Base-by-base conservation (phyloP, 92 coral and sea anemone genomes). In the Umimayanthus kanabou region DNA sequence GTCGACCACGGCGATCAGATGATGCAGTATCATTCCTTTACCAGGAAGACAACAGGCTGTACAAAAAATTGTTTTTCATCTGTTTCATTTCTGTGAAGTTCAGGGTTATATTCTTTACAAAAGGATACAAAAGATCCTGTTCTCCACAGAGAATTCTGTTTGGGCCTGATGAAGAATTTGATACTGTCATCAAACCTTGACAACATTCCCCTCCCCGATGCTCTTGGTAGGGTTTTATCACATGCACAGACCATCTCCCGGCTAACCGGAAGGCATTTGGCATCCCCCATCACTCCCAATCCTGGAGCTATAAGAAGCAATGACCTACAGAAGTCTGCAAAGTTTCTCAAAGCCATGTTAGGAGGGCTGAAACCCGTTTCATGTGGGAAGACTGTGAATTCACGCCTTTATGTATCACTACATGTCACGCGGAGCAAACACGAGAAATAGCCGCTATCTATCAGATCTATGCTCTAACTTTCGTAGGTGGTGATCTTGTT, bases 1-100 rank as follows among this genome's bases (percentile, higher is more conserved):
- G 81, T 89, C 4, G 92, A 91, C 73, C 47, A 79, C 11, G 88
- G 91, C 3, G 86, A 88, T 65, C 90, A 91, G 85, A 78, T 89
- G 70, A 23, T 84, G 79, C 89, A 89, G 65, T 73, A 33, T 4
- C 80, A 76, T 73, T 33, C 81, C 53, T 80, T 81, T 25, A 76
- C 81, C 18, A 74, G 88, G 39, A 87, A 90, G 50, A 74, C 80
- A 29, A 39, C 15, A 89, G 79, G 40, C 84, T 69, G 76, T 84
- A 84, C 55, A n/a, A 75, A 83, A 82, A 89, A 90, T 33, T 86
- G 30, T 83, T 88, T 67, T 72, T 82, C 85, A 90, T 49, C 39
- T 90, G 0, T 70, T 90, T 23, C 90, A 82, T 85, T 85, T 90
- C 14, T 87, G 87, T 43, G 88, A 74, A 42, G 88, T 89, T 58